Evolutionary conservation across 2,797 vertebrate genomes (phyloP), one percentile per base, ranked within the genome.

Genomic region (Amblyraja radiata): DNA sequence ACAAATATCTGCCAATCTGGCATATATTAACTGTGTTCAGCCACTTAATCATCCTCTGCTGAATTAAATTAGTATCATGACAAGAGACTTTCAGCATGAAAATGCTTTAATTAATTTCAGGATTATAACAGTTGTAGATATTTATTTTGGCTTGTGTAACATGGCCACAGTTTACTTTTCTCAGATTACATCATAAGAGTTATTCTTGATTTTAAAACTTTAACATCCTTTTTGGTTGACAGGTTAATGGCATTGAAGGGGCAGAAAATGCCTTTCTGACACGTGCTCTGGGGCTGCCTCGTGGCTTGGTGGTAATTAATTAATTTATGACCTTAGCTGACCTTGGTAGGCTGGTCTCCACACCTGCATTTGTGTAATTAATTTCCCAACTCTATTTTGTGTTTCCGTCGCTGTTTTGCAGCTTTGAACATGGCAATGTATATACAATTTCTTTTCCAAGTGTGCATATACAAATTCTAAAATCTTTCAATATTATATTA

Each of bases 281-380:
- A 76, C 90, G 25, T 92, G 90, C 71, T 92, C 11, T 58, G 73
- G 71, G 90, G 71, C 9, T 92, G 90, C 90, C 90, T 92, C 39
- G 36, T 92, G 90, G 90, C 90, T 92, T 76, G 25, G 28, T 92
- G 11, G 71, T 92, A 92, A 92, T 92, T 76, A 73, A 68, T 54
- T 88, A 54, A 76, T 74, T 39, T 74, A n/a, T 92, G 90, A 92
- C 39, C 90, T 92, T n/a, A 76, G 25, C 71, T 92, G 90, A 76
- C 71, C 90, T 39, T 39, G 23, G 71, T 92, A 54, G 36, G 36
- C 5, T 74, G 90, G 10, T 71, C 71, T 92, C 39, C 71, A 76
- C 90, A 92, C 90, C 90, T 92, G 90, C 76, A 92, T 58, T 76
- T 76, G 90, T 76, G 90, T 11, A 76, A 92, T 54, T 76, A 28